phyloP scores from a whole-genome alignment of 2,888 invertebrate species.

The Toxonevra muliebris region DNA sequence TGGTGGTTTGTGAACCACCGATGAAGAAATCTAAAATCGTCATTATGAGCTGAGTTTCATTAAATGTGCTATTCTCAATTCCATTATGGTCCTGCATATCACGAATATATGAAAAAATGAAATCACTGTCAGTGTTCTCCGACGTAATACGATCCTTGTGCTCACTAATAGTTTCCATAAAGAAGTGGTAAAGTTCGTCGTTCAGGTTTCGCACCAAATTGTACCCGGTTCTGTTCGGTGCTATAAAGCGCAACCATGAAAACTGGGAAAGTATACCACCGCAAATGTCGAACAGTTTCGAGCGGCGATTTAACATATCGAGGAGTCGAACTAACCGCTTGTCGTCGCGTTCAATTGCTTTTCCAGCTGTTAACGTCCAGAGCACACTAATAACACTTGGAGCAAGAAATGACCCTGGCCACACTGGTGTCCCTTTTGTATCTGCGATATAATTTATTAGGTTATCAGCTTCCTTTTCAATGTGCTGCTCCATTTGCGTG shows the following conservation, averaged over 20 bases:
- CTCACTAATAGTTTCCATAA: conserved; percentile 69
- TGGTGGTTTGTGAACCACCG: conserved; percentile 74
- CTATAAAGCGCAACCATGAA: conserved; percentile 72
- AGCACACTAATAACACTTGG: conserved; percentile 73
- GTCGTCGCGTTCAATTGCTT: conserved; percentile 65
- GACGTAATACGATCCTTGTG: conserved; percentile 67
- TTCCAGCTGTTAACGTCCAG: conserved; percentile 71
- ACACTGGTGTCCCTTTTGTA: conserved; percentile 47
- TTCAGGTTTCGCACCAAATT: conserved; percentile 70
- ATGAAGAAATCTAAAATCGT: conserved; percentile 75
- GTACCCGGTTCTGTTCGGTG: conserved; percentile 71
- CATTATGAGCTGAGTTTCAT: conserved; percentile 73
- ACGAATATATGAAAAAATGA: conserved; percentile 72
- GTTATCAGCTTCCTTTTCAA: conserved; percentile 68
- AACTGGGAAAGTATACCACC: conserved; percentile 70
- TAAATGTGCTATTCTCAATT: conserved; percentile 54
- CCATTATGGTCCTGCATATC: conserved; percentile 67
- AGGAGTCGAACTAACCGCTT: conserved; percentile 65
- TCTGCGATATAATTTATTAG: conserved; percentile 56
- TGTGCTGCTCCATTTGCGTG: conserved; percentile 67
- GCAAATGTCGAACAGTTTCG: conserved; percentile 69
- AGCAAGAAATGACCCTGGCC: conserved; percentile 65
- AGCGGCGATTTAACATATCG: conserved; percentile 66
- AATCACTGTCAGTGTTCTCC: conserved; percentile 66
- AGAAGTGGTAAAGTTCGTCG: conserved; percentile 66